Percentiles rank a stretch among this genome's conserved stretches.
Conservation (phyloP, 2,888 invertebrate species). For the Fragum whitleyi region DNA sequence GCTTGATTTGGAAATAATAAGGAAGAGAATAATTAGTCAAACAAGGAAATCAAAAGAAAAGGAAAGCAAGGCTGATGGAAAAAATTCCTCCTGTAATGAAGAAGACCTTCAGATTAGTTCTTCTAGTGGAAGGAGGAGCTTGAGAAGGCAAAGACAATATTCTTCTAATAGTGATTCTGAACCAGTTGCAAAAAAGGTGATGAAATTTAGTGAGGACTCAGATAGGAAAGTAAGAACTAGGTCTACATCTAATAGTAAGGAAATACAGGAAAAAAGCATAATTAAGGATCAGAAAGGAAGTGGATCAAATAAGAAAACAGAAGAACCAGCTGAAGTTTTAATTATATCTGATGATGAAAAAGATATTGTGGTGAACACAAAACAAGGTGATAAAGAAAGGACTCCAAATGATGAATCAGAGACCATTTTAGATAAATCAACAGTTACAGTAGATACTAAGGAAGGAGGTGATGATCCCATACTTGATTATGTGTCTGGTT, state of each 20-base stretch:
- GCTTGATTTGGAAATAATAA: not conserved
- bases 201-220: not conserved
- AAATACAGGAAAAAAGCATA: not conserved
- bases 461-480: slow-evolving; percentile 8
- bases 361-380: not conserved
- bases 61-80: not conserved
- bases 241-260: not conserved
- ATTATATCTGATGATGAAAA: not conserved
- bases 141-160: not conserved
- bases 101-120: not conserved
- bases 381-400: not conserved
- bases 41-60: not conserved
- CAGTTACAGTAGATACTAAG: not conserved
- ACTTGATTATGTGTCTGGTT: slow-evolving; percentile 32
- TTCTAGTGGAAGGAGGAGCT: not conserved
- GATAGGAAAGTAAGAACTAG: not conserved
- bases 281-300: not conserved
- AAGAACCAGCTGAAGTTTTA: not conserved
- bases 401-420: not conserved
- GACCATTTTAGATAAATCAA: not conserved
- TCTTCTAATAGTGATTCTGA: slow-evolving; percentile 8
- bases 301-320: not conserved
- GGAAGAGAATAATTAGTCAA: not conserved
- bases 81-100: not conserved
- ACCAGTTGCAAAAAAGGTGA: not conserved